phyloP scores from a whole-genome alignment of 2,888 invertebrate genomes.

The Cylloceria caligata region DNA sequence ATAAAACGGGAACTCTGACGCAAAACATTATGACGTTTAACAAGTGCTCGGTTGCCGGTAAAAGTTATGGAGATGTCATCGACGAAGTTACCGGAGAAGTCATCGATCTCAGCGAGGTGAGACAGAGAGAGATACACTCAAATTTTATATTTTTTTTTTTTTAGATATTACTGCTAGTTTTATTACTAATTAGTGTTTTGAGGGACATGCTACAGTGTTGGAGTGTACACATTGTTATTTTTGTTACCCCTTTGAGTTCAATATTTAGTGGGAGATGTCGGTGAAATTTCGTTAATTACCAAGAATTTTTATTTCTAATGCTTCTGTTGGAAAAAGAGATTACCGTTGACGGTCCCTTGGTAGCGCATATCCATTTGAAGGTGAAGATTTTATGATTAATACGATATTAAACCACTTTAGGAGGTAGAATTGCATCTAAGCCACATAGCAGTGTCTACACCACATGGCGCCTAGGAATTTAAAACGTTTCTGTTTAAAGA shows the following conservation, averaged over 20 bases:
- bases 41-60: slow-evolving; percentile 98
- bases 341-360: no score
- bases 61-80: slow-evolving; percentile 95
- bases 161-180: slow-evolving; percentile 18
- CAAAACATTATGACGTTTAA: slow-evolving; percentile 99
- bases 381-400: no score
- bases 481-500: no score
- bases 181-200: slow-evolving; percentile 21
- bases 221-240: slow-evolving; percentile 7
- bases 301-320: no score
- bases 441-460: no score
- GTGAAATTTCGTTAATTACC: slow-evolving; percentile 2
- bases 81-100: slow-evolving; percentile 95
- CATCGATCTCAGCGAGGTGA: slow-evolving; percentile 94
- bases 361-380: no score
- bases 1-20: slow-evolving; percentile 99
- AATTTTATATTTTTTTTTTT: slow-evolving; percentile 50
- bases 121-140: slow-evolving; percentile 75
- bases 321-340: no score
- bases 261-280: neutral
- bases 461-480: no score
- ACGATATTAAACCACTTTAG: no score
- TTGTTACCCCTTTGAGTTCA: slow-evolving; percentile 4
- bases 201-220: neutral
- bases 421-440: no score